phyloP scores from a whole-genome alignment of 35 echinoderm and acorn worm species.

The Holothuria glaberrima region DNA sequence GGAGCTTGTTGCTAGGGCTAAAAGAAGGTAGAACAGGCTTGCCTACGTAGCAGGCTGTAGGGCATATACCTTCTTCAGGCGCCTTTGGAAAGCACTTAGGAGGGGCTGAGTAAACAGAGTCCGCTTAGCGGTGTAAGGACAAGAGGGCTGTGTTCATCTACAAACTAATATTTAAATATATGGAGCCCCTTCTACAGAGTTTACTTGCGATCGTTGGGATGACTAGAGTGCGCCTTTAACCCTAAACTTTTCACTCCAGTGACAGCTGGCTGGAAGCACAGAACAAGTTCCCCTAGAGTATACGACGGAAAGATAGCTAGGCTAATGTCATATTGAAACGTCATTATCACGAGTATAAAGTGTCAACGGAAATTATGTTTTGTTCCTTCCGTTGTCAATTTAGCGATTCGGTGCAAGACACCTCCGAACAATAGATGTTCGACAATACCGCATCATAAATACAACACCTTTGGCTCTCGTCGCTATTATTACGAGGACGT shows the following conservation, averaged over 20 bases:
- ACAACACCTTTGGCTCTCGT: not conserved
- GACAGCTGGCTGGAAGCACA: slow-evolving; percentile 40
- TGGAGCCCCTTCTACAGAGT: not conserved
- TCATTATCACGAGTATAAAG: too few species aligned
- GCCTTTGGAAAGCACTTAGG: too few species aligned
- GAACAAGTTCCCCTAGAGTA: not conserved
- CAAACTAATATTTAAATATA: not conserved
- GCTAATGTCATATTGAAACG: too few species aligned
- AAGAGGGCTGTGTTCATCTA: too few species aligned
- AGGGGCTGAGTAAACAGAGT: too few species aligned
- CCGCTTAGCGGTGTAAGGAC: too few species aligned
- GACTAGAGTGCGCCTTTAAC: not conserved
- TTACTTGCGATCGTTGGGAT: too few species aligned
- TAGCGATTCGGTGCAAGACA: slow-evolving; percentile 24
- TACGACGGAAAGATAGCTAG: not conserved
- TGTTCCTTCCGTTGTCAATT: slow-evolving; percentile 44
- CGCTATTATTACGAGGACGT: slow-evolving; percentile 22
- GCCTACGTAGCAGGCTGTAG: too few species aligned
- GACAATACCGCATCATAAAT: slow-evolving; percentile 37
- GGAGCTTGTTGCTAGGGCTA: too few species aligned
- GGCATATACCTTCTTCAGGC: too few species aligned
- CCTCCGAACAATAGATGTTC: slow-evolving; percentile 5
- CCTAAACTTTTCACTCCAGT: slow-evolving; percentile 1
- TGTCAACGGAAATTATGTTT: too few species aligned
- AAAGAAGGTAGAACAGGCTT: too few species aligned